Base-by-base conservation (phyloP, 2,113 vertebrate genomes). In the Marcusenius ussheri region DNA sequence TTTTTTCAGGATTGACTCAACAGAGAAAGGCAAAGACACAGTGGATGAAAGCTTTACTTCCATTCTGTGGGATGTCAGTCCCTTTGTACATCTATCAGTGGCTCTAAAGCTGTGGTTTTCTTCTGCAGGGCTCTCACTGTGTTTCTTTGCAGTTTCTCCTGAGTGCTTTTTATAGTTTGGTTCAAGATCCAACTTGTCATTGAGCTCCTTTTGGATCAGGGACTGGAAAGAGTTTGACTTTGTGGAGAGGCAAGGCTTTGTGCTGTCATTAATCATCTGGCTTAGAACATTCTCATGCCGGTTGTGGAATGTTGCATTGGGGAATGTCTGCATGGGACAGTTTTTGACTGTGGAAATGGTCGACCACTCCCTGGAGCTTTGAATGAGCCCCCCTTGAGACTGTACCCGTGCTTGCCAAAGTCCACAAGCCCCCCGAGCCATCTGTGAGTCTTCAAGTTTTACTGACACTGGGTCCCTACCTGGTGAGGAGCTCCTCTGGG, bases 1-100 rank as follows among this genome's bases (percentile, higher is more conserved):
- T 90, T 97, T 94, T 90, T 98, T 99, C 91, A 99, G 96, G 89
- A 99, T 99, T 92, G 98, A 97, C 90, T 99, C 98, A 91, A 99
- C 98, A 0, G 98, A 99, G 94, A 99, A 99, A 0, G 98, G 97
- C 92, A 99, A 93, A 0, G 97, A 95, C 89, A 98, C 98, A 19
- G 93, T 91, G 88, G 96, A 27, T 0, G 96, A 92, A 93, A 97
- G 94, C 95, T 98, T 99, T 92, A 94, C 95, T 91, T 97, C 94
- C 83, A 94, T 91, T 42, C 97, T 95, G 92, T 98, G 98, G 49
- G 94, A 93, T 91, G 94, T 94, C 8, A 96, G 95, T 94, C 97
- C 96, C 95, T 97, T 98, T 86, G 94, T 90, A 0, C 94, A 96
- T 91, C 96, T 96, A 83, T 98, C 97, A 49, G 93, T 92, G 89